Percentiles rank a stretch among this genome's conserved stretches.
Conservation (phyloP, 1,140 invertebrate species). For the Drosophila kohkoa region DNA sequence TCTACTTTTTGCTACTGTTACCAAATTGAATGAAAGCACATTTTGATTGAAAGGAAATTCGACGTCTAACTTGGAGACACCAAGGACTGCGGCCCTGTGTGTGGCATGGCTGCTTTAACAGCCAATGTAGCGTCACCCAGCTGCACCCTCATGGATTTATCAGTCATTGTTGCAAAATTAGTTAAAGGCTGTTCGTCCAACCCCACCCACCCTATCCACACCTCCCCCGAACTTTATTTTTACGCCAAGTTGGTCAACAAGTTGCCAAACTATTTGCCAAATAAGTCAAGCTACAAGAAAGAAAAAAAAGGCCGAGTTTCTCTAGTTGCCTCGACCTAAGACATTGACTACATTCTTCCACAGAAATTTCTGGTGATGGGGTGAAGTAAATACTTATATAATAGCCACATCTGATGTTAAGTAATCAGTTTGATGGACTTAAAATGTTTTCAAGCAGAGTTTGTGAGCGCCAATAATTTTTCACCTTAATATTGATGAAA, state of each 20-base stretch:
- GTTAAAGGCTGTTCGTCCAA: conserved; percentile 55
- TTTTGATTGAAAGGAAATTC: conserved; percentile 81
- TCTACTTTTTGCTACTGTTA: conserved; percentile 57
- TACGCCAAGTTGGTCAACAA: conserved; percentile 68
- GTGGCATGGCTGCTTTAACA: conserved; percentile 62
- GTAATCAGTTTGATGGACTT: conserved; percentile 19
- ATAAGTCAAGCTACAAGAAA: conserved; percentile 40
- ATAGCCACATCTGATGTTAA: conserved; percentile 23
- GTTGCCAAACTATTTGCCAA: conserved; percentile 63
- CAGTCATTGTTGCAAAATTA: conserved; percentile 78
- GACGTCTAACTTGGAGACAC: conserved; percentile 68
- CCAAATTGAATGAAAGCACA: conserved; percentile 80
- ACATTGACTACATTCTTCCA: conserved; percentile 27
- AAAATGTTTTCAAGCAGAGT: not conserved
- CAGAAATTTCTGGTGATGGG: not conserved
- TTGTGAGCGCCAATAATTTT: conserved; percentile 1
- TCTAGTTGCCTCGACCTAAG: not conserved
- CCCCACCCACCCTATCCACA: too few relatives aligned
- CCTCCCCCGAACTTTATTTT: conserved; percentile 34
- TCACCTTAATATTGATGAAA: conserved; percentile 1
- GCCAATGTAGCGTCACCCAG: conserved; percentile 53
- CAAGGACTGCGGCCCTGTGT: conserved; percentile 16
- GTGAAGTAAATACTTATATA: not conserved
- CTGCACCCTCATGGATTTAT: conserved; percentile 53
- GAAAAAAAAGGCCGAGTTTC: not conserved